Percentiles rank a stretch among this genome's conserved stretches.
Conservation (phyloP, 2,888 invertebrate species). For the Mythimna lalbum region DNA sequence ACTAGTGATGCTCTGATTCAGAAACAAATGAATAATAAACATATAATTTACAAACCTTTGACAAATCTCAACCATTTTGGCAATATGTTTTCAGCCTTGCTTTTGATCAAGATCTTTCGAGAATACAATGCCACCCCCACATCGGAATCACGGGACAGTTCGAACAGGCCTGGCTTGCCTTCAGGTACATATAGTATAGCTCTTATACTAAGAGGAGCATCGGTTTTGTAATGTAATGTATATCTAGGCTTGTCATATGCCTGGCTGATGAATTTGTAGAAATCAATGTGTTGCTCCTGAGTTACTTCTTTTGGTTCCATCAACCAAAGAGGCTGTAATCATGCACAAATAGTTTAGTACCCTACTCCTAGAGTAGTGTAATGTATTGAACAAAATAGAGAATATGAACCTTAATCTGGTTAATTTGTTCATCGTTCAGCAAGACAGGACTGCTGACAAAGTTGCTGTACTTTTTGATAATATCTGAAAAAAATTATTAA, state of each 20-base stretch:
- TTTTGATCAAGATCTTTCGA: constrained; percentile 97
- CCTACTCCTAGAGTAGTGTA: neutral
- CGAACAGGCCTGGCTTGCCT: constrained; percentile 97
- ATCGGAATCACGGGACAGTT: constrained; percentile 96
- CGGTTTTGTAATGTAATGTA: constrained; percentile 97
- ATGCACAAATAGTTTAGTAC: constrained; percentile 5
- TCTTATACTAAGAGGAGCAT: constrained; percentile 97
- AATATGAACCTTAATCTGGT: constrained; percentile 93
- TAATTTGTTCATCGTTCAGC: constrained; percentile 96
- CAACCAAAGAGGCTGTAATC: constrained; percentile 96
- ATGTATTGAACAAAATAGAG: neutral
- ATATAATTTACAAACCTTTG: constrained; percentile 91
- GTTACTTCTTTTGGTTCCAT: constrained; percentile 97
- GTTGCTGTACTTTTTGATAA: constrained; percentile 99
- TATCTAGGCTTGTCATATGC: constrained; percentile 97
- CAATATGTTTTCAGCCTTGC: constrained; percentile 96
- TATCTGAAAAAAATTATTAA: constrained; percentile 87
- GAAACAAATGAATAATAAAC: neutral
- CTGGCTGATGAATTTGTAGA: constrained; percentile 97
- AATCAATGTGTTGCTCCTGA: constrained; percentile 96
- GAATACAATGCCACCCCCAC: constrained; percentile 97
- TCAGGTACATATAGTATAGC: constrained; percentile 98
- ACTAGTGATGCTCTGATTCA: neutral
- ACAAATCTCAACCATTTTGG: constrained; percentile 99
- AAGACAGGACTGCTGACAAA: constrained; percentile 98